phyloP scores from a whole-genome alignment of 2,797 vertebrate genomes.

The Crypturellus tataupa region DNA sequence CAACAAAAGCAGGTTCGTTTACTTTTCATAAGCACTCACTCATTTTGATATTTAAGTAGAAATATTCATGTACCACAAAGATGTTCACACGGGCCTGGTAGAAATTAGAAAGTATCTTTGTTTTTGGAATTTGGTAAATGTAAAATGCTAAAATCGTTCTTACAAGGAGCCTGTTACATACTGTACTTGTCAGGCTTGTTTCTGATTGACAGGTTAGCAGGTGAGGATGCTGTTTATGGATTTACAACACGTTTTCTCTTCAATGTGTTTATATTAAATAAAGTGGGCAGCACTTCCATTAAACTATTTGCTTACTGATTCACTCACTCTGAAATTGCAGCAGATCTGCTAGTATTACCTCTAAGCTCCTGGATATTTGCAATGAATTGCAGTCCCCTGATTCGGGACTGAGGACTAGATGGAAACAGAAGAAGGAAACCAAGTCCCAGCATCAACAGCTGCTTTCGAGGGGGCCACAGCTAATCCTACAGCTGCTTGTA shows the following conservation, averaged over 20 bases:
- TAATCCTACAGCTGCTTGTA: background rate
- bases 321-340: background rate
- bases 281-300: background rate
- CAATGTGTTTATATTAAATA: background rate
- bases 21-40: background rate
- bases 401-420: background rate
- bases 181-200: background rate
- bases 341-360: background rate
- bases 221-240: background rate
- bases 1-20: background rate
- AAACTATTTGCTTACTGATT: background rate
- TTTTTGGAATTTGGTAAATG: background rate
- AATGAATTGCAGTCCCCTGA: background rate
- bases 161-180: background rate
- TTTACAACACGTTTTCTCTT: background rate
- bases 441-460: background rate
- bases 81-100: background rate
- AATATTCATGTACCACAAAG: background rate
- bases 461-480: background rate
- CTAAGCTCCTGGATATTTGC: background rate
- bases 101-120: background rate
- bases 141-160: background rate
- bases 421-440: background rate
- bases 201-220: background rate
- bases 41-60: background rate